A percentile compares a stretch with the other conserved stretches of the same genome.
phyloP scores from a whole-genome alignment of 2,888 invertebrate genomes.

The Drosophila tripunctata region DNA sequence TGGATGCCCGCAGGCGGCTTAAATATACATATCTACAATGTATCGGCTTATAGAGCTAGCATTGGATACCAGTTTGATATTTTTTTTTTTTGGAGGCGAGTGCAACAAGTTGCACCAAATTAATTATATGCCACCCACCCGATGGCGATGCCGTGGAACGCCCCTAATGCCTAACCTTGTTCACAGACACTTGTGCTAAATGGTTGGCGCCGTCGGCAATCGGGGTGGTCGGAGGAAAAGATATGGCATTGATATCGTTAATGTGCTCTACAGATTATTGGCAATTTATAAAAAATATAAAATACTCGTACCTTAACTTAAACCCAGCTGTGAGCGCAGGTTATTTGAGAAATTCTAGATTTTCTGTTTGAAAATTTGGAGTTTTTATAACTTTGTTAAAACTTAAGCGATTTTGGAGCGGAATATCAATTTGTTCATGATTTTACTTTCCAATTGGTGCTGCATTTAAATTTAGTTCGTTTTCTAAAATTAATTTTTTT shows the following conservation, averaged over 20 bases:
- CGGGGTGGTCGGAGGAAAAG: conserved; percentile 18
- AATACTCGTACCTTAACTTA: too few relatives aligned
- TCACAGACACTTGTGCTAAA: conserved; percentile 72
- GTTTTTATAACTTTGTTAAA: conserved; percentile 51
- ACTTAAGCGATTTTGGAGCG: too few relatives aligned
- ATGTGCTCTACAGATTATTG: conserved; percentile 33
- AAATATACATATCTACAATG: conserved; percentile 32
- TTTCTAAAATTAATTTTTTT: too few relatives aligned
- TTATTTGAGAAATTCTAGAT: too few relatives aligned
- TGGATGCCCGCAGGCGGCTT: conserved; percentile 25
- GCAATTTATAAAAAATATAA: too few relatives aligned
- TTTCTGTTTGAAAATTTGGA: too few relatives aligned
- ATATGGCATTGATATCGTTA: conserved; percentile 46
- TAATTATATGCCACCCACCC: conserved; percentile 78
- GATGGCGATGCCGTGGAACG: conserved; percentile 68
- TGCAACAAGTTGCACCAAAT: conserved; percentile 76
- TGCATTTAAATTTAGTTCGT: too few relatives aligned
- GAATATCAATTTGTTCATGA: too few relatives aligned
- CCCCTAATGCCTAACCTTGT: conserved; percentile 70
- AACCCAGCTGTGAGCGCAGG: too few relatives aligned
- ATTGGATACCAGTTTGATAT: conserved; percentile 27
- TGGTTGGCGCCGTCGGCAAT: conserved; percentile 41
- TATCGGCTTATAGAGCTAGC: conserved; percentile 5
- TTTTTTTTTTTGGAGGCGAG: conserved; percentile 26
- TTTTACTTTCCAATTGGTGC: too few relatives aligned